Evolutionary conservation across 2,888 invertebrate genomes (phyloP), one percentile per base, ranked within the genome.

Genomic region (Stegophylla sp.): DNA sequence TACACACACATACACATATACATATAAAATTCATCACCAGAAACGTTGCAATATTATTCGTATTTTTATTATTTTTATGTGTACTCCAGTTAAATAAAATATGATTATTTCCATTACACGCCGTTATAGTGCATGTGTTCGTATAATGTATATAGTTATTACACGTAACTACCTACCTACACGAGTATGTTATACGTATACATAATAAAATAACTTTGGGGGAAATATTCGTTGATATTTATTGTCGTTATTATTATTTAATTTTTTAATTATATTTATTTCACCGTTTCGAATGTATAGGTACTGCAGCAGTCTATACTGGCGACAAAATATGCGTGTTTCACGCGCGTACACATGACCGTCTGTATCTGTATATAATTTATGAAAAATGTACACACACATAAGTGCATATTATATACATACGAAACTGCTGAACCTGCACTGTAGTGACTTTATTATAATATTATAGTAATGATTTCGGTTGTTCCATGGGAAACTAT

Each of bases 271-370:
- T 26, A 45, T n/a, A 20, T 56, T 34, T 61, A 61, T 74, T 74
- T 48, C 61, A 63, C 73, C 61, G 45, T 59, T 13, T 43, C 41
- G n/a, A 45, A 56, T 45, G 45, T 34, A 34, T 34, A 34, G 34
- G 5, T 41, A 23, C n/a, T 15, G 26, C 43, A 59, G n/a, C 43
- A 51, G 34, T 63, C 17, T 51, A 7, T 34, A 63, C 63, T 34
- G 48, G 74, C 74, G 74, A 74, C 74, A 74, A 74, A 74, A 74
- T 74, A 74, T 63, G 74, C 74, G 74, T 63, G 74, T 74, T 74
- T 74, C 63, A 63, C 20, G 34, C 20, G 15, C 61, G 48, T 34
- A 51, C 48, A 20, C 74, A 20, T 15, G 17, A 34, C 34, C 34
- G 34, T 34, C 12, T 53, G 10, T 53, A 53, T 15, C 0, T 53